phyloP scores from a whole-genome alignment of 2,888 invertebrate genomes.

The Halictus ligatus region DNA sequence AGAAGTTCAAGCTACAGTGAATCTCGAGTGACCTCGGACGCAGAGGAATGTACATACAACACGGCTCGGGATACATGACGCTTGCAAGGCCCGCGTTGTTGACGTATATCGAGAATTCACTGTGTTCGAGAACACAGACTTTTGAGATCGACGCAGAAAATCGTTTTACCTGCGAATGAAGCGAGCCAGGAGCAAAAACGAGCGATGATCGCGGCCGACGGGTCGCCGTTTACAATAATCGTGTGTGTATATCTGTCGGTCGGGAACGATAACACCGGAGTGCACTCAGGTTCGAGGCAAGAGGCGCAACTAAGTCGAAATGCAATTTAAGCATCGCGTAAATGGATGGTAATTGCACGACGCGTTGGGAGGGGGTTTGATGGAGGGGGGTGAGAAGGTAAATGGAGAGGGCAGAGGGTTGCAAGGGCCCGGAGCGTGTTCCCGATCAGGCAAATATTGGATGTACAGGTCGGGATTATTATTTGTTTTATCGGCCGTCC shows the following conservation, averaged over 20 bases:
- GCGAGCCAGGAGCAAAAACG: background rate
- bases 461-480: conserved; percentile 56
- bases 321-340: conserved; percentile 44
- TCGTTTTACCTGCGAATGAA: background rate
- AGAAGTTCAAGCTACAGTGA: too few relatives aligned
- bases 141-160: background rate
- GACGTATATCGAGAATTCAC: too few relatives aligned
- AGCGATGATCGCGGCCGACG: background rate
- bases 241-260: background rate
- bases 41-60: too few relatives aligned
- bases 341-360: conserved; percentile 49
- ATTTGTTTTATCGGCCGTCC: conserved; percentile 63
- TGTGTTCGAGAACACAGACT: background rate
- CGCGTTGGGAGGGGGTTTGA: conserved; percentile 11
- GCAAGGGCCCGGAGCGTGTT: conserved; percentile 18
- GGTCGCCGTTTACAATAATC: conserved; percentile 26
- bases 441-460: conserved; percentile 54
- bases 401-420: background rate
- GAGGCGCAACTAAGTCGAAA: conserved; percentile 37
- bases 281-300: conserved; percentile 19
- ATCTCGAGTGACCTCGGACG: too few relatives aligned
- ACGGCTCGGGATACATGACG: too few relatives aligned
- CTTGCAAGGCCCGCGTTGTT: too few relatives aligned
- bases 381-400: background rate
- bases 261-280: conserved; percentile 42